These are phyloP conservation scores for Enteromius argenteus DNA, from an alignment of 2,797 vertebrate genomes.

Conservation along the genomic window DNA sequence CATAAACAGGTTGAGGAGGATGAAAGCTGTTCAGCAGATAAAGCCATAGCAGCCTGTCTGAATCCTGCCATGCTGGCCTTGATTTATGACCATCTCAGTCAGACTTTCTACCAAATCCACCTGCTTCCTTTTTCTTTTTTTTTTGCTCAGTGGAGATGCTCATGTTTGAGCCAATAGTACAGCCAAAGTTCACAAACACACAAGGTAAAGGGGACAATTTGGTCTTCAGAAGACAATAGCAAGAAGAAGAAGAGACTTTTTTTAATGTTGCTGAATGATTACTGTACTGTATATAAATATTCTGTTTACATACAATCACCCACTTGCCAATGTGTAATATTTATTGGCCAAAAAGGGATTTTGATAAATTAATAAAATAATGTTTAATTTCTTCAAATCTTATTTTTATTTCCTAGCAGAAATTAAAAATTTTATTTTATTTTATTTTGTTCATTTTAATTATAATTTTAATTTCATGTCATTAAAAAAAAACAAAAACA, in stretches of 20 bases:
- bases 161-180: conserved; percentile 38
- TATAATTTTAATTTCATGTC: background rate
- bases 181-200: background rate
- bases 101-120: conserved; percentile 72
- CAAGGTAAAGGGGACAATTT: background rate
- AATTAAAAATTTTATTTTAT: background rate
- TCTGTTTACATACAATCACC: background rate
- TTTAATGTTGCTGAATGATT: background rate
- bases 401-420: background rate
- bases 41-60: conserved; percentile 76
- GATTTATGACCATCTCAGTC: conserved; percentile 80
- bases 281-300: background rate
- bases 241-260: background rate
- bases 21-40: conserved; percentile 49
- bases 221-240: background rate
- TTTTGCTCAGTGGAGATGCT: conserved; percentile 67
- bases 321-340: background rate
- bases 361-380: background rate
- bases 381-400: background rate
- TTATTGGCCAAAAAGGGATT: background rate
- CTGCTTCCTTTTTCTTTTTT: conserved; percentile 54
- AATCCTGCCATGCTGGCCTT: conserved; percentile 72
- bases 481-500: background rate
- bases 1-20: conserved; percentile 67
- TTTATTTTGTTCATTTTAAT: background rate